Evolutionary conservation across 2,888 invertebrate species (phyloP).

Genomic region (Bhutanitis thaidina): DNA sequence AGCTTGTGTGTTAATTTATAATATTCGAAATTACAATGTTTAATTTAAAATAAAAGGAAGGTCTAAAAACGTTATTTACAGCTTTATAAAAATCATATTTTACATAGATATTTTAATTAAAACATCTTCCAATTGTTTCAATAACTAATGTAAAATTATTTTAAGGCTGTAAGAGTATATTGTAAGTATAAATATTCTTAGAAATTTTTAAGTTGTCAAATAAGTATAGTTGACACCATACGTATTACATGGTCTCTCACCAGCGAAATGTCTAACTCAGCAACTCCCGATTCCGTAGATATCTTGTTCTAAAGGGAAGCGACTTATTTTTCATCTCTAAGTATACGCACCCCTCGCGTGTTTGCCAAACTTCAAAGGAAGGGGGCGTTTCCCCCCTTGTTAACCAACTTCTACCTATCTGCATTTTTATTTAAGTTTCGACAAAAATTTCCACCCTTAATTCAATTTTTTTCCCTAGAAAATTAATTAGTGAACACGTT

Average conservation of each 20-base stretch:
- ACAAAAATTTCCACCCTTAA: constrained; percentile 65
- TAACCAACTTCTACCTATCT: constrained; percentile 56
- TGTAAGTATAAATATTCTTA: too few species aligned
- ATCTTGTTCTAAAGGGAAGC: constrained; percentile 46
- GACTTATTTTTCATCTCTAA: constrained; percentile 53
- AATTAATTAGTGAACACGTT: constrained; percentile 56
- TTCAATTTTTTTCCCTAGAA: constrained; percentile 49
- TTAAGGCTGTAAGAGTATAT: too few species aligned
- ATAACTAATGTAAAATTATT: too few species aligned
- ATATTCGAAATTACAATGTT: too few species aligned
- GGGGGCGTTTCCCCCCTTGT: constrained; percentile 47
- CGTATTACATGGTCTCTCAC: constrained; percentile 21
- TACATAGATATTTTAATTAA: too few species aligned
- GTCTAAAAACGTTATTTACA: too few species aligned
- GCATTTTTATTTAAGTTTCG: constrained; percentile 76
- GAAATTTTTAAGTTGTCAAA: too few species aligned
- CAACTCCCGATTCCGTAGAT: constrained; percentile 49
- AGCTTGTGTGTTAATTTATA: too few species aligned
- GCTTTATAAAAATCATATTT: too few species aligned
- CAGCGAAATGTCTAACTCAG: constrained; percentile 40
- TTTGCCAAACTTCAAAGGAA: constrained; percentile 55
- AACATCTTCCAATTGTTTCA: too few species aligned
- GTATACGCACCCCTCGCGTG: constrained; percentile 39
- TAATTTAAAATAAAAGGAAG: too few species aligned
- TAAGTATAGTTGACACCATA: too few species aligned